phyloP scores from a whole-genome alignment of 2,797 vertebrate genomes.

The Fundulus diaphanus region DNA sequence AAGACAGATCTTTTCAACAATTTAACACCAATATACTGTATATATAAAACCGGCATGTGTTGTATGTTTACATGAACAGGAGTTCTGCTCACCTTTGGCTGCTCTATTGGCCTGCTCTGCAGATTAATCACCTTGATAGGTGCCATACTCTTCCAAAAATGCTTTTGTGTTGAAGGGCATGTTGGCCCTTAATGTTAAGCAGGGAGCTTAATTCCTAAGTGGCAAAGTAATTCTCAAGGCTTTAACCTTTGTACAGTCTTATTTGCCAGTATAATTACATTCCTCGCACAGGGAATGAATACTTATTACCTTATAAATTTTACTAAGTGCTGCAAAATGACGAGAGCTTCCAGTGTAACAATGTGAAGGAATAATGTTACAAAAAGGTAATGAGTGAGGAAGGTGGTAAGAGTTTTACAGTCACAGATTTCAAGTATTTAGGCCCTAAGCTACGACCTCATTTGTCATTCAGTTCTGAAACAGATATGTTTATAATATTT shows the following conservation, averaged over 20 bases:
- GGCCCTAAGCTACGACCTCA: slow-evolving; percentile 34
- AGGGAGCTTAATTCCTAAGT: slow-evolving; percentile 5
- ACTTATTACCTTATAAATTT: slow-evolving; percentile 10
- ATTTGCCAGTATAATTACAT: slow-evolving; percentile 27
- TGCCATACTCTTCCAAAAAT: slow-evolving; percentile 15
- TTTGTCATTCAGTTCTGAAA: slow-evolving; percentile 14
- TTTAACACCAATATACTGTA: background rate
- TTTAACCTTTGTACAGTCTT: slow-evolving; percentile 23
- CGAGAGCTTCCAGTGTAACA: slow-evolving; percentile 1
- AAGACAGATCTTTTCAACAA: background rate
- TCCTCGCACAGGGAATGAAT: slow-evolving; percentile 16
- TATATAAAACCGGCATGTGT: background rate
- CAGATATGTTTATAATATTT: slow-evolving; percentile 8
- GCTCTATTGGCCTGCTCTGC: slow-evolving; percentile 20
- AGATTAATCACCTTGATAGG: slow-evolving; percentile 33
- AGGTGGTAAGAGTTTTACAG: background rate
- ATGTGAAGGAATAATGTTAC: slow-evolving; percentile 7
- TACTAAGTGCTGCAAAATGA: slow-evolving; percentile 10
- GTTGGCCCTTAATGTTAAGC: slow-evolving; percentile 24
- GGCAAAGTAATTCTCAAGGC: slow-evolving; percentile 11
- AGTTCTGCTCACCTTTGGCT: slow-evolving; percentile 8
- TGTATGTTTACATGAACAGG: background rate
- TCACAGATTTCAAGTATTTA: slow-evolving; percentile 15
- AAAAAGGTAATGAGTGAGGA: slow-evolving; percentile 34
- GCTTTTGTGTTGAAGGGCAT: slow-evolving; percentile 28